Conservation (phyloP, 35 echinoderm and acorn worm genomes). For the Lytechinus pictus region DNA sequence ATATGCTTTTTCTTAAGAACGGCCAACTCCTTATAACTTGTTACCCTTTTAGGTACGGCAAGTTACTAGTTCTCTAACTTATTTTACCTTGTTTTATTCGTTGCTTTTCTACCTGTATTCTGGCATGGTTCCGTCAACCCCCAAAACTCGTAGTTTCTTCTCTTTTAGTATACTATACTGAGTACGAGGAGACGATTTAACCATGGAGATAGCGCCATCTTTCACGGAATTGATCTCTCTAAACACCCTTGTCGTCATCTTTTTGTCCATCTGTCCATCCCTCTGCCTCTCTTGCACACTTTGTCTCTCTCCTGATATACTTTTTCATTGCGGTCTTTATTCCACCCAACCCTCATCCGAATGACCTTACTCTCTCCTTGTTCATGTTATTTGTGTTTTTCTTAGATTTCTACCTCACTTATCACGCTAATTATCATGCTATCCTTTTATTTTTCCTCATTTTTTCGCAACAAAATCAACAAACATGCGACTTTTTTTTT, state of each 20-base stretch:
- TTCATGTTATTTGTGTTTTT: neutral
- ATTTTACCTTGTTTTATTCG: neutral
- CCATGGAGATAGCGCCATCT: neutral
- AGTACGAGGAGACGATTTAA: too few relatives aligned
- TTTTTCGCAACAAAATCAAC: neutral
- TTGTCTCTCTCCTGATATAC: neutral
- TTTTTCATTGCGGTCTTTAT: neutral
- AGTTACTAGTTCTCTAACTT: neutral
- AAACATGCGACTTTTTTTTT: neutral
- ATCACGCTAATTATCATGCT: neutral
- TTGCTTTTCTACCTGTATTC: neutral
- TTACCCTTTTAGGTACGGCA: neutral
- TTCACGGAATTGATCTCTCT: neutral
- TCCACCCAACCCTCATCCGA: too few relatives aligned
- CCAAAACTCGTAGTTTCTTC: neutral
- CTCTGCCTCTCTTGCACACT: neutral
- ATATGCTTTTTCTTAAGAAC: neutral
- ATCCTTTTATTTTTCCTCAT: neutral
- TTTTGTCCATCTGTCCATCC: neutral
- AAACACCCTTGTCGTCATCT: neutral
- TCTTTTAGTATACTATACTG: neutral
- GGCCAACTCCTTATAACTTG: neutral
- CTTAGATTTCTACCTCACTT: neutral
- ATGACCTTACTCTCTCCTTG: neutral
- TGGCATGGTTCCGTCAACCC: neutral